Evolutionary conservation across 2,888 invertebrate genomes (phyloP).

Genomic region (Synergus umbraculus): DNA sequence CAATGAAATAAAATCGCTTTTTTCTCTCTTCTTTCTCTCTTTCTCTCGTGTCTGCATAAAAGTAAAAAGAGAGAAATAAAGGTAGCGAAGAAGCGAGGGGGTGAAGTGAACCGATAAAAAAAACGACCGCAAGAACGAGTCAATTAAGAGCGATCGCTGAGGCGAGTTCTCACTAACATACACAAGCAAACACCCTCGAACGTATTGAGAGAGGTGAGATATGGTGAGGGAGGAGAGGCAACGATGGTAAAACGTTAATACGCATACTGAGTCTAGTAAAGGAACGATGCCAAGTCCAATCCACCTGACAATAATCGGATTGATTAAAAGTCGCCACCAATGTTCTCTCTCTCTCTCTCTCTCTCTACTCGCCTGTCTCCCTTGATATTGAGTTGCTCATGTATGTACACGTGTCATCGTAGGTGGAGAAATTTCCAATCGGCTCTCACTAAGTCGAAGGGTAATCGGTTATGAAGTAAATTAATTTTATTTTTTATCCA

Average conservation of each 20-base stretch:
- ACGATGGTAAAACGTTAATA: constrained; percentile 37
- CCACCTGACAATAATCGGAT: constrained; percentile 67
- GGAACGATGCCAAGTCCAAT: constrained; percentile 64
- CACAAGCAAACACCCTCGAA: constrained; percentile 25
- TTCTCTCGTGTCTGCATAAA: constrained; percentile 5
- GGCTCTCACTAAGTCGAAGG: constrained; percentile 33
- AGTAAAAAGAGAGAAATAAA: constrained; percentile 33
- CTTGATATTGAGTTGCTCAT: constrained; percentile 32
- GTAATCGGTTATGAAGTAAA: constrained; percentile 31
- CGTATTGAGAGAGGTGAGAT: constrained; percentile 38
- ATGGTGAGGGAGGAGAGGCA: constrained; percentile 6
- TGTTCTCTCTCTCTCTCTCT: constrained; percentile 47
- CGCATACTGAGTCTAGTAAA: constrained; percentile 27
- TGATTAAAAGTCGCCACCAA: constrained; percentile 68
- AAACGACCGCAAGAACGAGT: constrained; percentile 40
- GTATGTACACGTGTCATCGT: constrained; percentile 38
- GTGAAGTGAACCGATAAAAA: constrained; percentile 40
- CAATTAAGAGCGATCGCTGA: constrained; percentile 41
- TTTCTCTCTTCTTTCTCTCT: neutral
- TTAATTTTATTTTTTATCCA: constrained; percentile 25
- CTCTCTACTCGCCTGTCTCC: constrained; percentile 38
- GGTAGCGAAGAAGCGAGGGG: constrained; percentile 32
- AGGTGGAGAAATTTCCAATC: constrained; percentile 38
- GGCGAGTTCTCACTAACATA: constrained; percentile 34
- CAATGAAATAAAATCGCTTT: constrained; percentile 28